phyloP scores from a whole-genome alignment of 2,888 invertebrate genomes.

The Cheilosia vulpina region DNA sequence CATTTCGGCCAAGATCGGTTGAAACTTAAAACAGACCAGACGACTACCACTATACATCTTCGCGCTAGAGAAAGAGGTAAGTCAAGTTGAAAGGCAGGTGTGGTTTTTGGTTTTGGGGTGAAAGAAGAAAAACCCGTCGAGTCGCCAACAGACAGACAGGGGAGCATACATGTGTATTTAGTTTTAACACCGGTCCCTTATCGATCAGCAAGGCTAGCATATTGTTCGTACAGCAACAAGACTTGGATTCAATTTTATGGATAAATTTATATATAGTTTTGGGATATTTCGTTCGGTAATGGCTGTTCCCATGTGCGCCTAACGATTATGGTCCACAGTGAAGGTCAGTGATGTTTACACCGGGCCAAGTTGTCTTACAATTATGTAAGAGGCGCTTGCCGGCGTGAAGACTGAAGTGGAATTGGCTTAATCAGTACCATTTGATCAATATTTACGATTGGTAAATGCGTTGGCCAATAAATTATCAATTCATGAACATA shows the following conservation, averaged over 20 bases:
- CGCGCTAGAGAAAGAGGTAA: conserved; percentile 17
- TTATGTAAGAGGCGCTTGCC: conserved; percentile 22
- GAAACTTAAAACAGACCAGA: conserved; percentile 2
- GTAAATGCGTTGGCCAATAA: neutral
- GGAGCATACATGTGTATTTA: conserved; percentile 1
- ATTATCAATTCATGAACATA: neutral
- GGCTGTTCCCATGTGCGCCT: conserved; percentile 1
- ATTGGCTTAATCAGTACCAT: neutral
- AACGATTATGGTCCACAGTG: conserved; percentile 19
- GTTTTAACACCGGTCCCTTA: conserved; percentile 29
- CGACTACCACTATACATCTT: conserved; percentile 2
- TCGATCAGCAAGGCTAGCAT: conserved; percentile 32
- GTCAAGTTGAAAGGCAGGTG: conserved; percentile 27
- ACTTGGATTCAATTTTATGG: conserved; percentile 5
- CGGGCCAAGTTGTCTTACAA: conserved; percentile 10
- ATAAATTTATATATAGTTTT: conserved; percentile 24
- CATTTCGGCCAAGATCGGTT: conserved; percentile 20
- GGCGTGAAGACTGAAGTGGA: neutral
- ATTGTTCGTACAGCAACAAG: neutral
- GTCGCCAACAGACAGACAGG: neutral
- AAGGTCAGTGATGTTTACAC: conserved; percentile 36
- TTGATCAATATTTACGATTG: too few species aligned
- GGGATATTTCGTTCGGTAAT: neutral
- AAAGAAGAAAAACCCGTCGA: conserved; percentile 34
- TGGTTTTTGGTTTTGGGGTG: neutral